Base-by-base conservation (phyloP, 2,888 invertebrate species). In the Catocala nupta region DNA sequence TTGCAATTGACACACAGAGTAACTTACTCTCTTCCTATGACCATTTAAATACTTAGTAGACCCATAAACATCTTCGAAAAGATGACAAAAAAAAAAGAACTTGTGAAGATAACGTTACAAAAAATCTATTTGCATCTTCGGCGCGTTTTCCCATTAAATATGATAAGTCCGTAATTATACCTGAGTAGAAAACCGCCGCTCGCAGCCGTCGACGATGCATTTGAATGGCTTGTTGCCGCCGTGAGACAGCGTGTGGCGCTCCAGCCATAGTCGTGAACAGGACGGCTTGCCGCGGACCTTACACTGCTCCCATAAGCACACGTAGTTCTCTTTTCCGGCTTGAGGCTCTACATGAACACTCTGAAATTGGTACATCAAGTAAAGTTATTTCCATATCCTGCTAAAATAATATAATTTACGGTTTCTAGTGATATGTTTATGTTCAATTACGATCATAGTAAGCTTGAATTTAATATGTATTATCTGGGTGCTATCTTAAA, bases 181-280 rank as follows among this genome's bases (percentile, higher is more conserved):
- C 96, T 97, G 97, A 67, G 97, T 97, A 83, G 97, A 97, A 86
- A 98, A 98, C 81, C 98, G 95, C 81, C 96, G 96, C 79, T 98
- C 98, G 91, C 99, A 99, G 81, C 98, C 97, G 85, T 98, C 98
- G 78, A 99, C 98, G 88, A 99, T 99, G 93, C 99, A 99, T 82
- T 97, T 96, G 95, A 98, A 99, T 33, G 98, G 98, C 88, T 99
- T 98, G 90, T 97, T 98, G 50, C 98, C 98, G 62, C 97, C 97
- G 90, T 99, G 99, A 0, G 97, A 97, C 54, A 98, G 93, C 50
- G 99, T 97, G 91, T 99, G 99, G 52, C 99, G 95, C 88, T 99
- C 98, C 74, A 99, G 93, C 99, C 99, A 99, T 60, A 98, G 96
- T 59, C 98, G 95, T 6, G 98, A 98, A 86, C 98, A 98, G 8